A percentile compares a stretch with the other conserved stretches of the same genome.
These are phyloP conservation scores for Ormyrus nitidulus DNA, from an alignment of 2,888 invertebrate species.

Conservation along the genomic window DNA sequence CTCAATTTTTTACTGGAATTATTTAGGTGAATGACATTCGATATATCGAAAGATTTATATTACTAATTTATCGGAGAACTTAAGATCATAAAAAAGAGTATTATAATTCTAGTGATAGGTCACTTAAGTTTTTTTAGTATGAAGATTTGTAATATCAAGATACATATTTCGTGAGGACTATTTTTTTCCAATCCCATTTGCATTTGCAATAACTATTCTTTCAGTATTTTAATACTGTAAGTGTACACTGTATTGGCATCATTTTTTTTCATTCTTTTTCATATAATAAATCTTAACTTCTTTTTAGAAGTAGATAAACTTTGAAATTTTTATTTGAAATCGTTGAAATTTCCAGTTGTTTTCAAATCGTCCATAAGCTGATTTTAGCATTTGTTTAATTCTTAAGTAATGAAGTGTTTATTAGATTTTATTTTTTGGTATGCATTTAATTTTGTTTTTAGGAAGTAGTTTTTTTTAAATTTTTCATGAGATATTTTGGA, in stretches of 20 bases:
- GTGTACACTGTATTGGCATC: constrained; percentile 46
- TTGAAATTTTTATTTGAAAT: constrained; percentile 6
- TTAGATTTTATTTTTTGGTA: background rate
- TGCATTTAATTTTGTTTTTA: constrained; percentile 2
- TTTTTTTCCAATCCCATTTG: background rate
- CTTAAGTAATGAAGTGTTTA: background rate
- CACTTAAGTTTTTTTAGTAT: background rate
- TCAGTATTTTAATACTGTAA: constrained; percentile 51
- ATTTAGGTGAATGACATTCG: background rate
- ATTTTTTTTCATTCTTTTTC: background rate
- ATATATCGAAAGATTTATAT: background rate
- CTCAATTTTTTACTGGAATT: background rate
- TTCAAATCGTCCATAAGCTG: background rate
- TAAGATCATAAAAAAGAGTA: background rate
- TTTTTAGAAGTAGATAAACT: constrained; percentile 18
- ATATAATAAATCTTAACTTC: background rate
- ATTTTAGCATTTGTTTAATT: too few species aligned
- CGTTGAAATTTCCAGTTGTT: background rate
- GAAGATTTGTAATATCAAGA: constrained; percentile 9
- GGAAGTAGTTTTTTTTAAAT: constrained; percentile 23
- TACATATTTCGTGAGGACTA: background rate
- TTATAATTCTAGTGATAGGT: background rate
- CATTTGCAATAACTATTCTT: background rate
- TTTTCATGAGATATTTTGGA: constrained; percentile 12
- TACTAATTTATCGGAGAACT: background rate